Evolutionary conservation across 92 coral and sea anemone genomes (phyloP), one percentile per base, ranked within the genome.

Genomic region (Palythoa heliodiscus): DNA sequence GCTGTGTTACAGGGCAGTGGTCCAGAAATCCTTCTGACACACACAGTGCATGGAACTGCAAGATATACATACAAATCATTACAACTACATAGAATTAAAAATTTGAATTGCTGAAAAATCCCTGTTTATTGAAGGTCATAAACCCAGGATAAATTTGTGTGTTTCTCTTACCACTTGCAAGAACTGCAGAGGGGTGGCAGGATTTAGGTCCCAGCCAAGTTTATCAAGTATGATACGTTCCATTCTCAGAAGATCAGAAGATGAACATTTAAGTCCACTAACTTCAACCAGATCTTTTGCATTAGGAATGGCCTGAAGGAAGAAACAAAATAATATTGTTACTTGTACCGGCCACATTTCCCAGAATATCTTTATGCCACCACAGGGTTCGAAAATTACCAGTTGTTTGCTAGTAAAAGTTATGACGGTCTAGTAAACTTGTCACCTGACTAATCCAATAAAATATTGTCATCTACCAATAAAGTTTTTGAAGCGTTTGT

Each of bases 221-320:
- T 95, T 97, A 50, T 93, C 92, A 78, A 97, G 90, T 83, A 97
- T 90, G 76, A 97, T 92, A 52, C 99, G 92, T 88, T 97, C 99
- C 99, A 97, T 97, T 71, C 99, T 95, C 71, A 97, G 90, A 50
- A 97, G 95, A 90, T 97, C 99, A 82, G 99, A 97, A 73, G 95
- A 87, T 63, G 99, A 93, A 78, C 95, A 94, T 72, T 93, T 88
- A 80, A 92, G 92, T 48, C 95, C 99, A 87, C 98, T 92, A 63
- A 93, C 99, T 91, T 90, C 87, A 25, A 97, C 92, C 71, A 97
- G 92, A 73, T 97, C 99, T 63, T 91, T 88, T n/a, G 98, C 98
- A 55, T 95, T 93, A 39, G 99, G 99, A 77, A 97, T 80, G 15
- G 84, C 84, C 84, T 80, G 74, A 48, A 15, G n/a, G 63, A 50